These are phyloP conservation scores for Condylura cristata DNA, from an alignment of 2,113 vertebrate genomes.

Conservation along the genomic window DNA sequence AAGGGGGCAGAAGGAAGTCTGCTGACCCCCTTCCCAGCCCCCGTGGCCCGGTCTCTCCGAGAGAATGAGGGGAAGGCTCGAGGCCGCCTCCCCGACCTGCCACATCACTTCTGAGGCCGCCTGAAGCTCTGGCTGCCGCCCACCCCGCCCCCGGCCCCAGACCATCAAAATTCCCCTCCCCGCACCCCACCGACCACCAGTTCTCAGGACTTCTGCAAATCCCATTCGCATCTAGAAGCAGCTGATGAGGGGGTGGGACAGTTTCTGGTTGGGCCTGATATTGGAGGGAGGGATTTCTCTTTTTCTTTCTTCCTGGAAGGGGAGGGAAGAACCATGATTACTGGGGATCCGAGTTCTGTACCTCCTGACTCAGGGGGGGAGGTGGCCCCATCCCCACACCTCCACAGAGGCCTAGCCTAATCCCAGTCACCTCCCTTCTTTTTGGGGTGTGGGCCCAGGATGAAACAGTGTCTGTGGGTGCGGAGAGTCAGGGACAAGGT, in stretches of 20 bases:
- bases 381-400: constrained; percentile 62
- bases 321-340: constrained; percentile 54
- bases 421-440: constrained; percentile 65
- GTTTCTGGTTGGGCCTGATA: constrained; percentile 75
- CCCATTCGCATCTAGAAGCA: constrained; percentile 66
- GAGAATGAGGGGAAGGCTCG: constrained; percentile 43
- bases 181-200: constrained; percentile 51
- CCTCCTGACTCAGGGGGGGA: constrained; percentile 67
- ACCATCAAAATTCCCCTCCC: constrained; percentile 51
- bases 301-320: constrained; percentile 69
- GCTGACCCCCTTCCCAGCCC: background rate
- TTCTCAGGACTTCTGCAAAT: constrained; percentile 70
- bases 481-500: constrained; percentile 46
- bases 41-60: background rate
- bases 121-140: background rate
- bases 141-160: background rate
- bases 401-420: constrained; percentile 55
- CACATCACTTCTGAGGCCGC: constrained; percentile 62
- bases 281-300: constrained; percentile 60
- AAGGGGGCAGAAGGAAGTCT: constrained; percentile 8
- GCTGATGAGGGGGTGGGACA: constrained; percentile 76
- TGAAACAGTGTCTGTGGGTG: constrained; percentile 70
- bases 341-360: constrained; percentile 52
- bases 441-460: constrained; percentile 45
- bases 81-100: constrained; percentile 52